Conservation (phyloP, 2,888 invertebrate species). For the Amorpha juglandis region DNA sequence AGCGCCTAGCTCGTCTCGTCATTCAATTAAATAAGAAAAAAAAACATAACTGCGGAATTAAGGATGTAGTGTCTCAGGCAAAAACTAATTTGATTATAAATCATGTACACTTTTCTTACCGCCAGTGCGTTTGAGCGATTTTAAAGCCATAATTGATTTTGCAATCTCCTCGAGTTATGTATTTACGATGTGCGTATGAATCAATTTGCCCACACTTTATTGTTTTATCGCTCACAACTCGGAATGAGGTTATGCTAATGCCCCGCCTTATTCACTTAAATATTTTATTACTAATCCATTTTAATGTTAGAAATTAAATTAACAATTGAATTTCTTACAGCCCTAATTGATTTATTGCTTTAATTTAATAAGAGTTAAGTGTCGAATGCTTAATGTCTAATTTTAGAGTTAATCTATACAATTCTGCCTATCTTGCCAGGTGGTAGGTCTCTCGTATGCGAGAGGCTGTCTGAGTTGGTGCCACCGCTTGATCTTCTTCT, state of each 20-base stretch:
- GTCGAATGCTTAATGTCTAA: too few relatives aligned
- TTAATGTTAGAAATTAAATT: background rate
- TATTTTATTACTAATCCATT: conserved; percentile 15
- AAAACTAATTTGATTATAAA: conserved; percentile 18
- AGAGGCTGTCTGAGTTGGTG: too few relatives aligned
- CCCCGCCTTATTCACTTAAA: background rate
- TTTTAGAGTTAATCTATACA: too few relatives aligned
- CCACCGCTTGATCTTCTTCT: too few relatives aligned
- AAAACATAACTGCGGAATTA: too few relatives aligned
- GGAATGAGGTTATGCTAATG: conserved; percentile 26
- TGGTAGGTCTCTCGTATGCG: too few relatives aligned
- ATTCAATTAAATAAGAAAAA: too few relatives aligned
- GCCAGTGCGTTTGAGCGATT: conserved; percentile 42
- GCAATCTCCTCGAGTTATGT: conserved; percentile 44
- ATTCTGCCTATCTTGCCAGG: too few relatives aligned
- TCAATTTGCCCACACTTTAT: conserved; percentile 37
- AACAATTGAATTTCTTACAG: background rate
- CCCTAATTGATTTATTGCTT: background rate
- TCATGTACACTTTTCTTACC: conserved; percentile 26
- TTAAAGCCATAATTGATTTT: conserved; percentile 56
- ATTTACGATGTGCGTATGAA: conserved; percentile 41
- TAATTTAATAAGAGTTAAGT: too few relatives aligned
- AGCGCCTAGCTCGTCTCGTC: too few relatives aligned
- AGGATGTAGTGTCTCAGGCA: too few relatives aligned
- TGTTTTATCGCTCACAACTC: conserved; percentile 28